Percentiles rank a stretch among this genome's conserved stretches.
phyloP scores from a whole-genome alignment of 2,888 invertebrate species.

The Macrosiphum euphorbiae region DNA sequence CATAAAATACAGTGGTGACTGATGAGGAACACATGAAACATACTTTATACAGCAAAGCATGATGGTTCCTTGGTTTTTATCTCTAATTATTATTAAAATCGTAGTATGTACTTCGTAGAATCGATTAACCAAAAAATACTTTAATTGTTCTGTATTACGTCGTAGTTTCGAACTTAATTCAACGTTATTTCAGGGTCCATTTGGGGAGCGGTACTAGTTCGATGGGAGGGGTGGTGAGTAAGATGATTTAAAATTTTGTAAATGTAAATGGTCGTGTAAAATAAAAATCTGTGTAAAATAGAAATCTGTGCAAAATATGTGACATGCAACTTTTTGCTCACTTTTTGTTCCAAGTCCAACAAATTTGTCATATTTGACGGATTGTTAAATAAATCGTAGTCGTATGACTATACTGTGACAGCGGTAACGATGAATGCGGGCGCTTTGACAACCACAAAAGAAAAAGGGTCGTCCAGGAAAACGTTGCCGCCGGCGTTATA shows the following conservation, averaged over 20 bases:
- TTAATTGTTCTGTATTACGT: not conserved
- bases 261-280: not conserved
- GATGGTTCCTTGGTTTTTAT: not conserved
- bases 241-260: not conserved
- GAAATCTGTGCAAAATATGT: not conserved
- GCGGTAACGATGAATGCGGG: not conserved
- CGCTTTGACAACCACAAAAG: not conserved
- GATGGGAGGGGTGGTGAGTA: not conserved
- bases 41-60: not conserved
- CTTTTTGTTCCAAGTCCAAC: not conserved
- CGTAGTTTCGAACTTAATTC: not conserved
- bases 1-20: not conserved
- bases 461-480: not conserved
- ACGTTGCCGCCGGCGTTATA: not conserved
- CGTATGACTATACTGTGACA: not conserved
- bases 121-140: not conserved
- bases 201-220: not conserved
- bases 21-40: not conserved
- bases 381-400: not conserved
- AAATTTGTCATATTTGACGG: not conserved
- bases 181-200: not conserved
- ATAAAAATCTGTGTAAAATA: not conserved
- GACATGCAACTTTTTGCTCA: not conserved
- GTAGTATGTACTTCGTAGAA: not conserved
- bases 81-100: not conserved